phyloP scores from a whole-genome alignment of 2,113 vertebrate species.

The Pungitius pungitius region DNA sequence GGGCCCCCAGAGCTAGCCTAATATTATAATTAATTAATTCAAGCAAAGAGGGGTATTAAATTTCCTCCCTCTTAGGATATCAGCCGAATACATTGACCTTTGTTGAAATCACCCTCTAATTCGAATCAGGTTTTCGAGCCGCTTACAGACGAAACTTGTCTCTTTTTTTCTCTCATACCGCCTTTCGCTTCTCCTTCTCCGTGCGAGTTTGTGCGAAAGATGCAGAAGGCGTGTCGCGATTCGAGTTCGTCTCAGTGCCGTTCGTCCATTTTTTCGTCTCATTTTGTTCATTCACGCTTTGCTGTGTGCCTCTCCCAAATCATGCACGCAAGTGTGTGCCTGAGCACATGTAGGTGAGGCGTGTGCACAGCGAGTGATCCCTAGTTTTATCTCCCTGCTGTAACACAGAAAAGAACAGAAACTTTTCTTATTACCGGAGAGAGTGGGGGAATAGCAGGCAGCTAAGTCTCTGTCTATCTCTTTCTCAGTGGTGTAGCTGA shows the following conservation, averaged over 20 bases:
- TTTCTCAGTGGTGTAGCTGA: constrained; percentile 70
- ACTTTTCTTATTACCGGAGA: constrained; percentile 83
- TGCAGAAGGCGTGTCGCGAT: constrained; percentile 1
- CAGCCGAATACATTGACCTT: constrained; percentile 99
- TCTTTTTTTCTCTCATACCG: constrained; percentile 73
- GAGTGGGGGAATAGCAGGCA: constrained; percentile 75
- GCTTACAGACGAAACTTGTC: constrained; percentile 91
- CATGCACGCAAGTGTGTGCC: constrained; percentile 12
- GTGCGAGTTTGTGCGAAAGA: constrained; percentile 51
- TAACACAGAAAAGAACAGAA: constrained; percentile 77
- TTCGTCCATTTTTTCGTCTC: constrained; percentile 38
- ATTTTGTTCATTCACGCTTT: not conserved
- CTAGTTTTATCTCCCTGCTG: constrained; percentile 77
- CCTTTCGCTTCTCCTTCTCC: constrained; percentile 39
- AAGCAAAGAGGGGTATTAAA: constrained; percentile 98
- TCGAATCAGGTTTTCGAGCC: constrained; percentile 90
- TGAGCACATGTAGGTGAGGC: constrained; percentile 1
- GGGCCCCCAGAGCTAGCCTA: constrained; percentile 95
- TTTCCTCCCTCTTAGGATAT: constrained; percentile 98
- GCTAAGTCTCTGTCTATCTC: constrained; percentile 78
- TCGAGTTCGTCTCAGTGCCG: constrained; percentile 24
- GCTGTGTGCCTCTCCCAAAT: constrained; percentile 1
- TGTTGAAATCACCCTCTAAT: constrained; percentile 98
- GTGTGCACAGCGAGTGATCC: constrained; percentile 64
- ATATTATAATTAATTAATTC: constrained; percentile 99